Percentiles rank a stretch among this genome's conserved stretches.
Evolutionary conservation across 1,140 invertebrate genomes (phyloP).

Genomic region (Zaprionus africanus): DNA sequence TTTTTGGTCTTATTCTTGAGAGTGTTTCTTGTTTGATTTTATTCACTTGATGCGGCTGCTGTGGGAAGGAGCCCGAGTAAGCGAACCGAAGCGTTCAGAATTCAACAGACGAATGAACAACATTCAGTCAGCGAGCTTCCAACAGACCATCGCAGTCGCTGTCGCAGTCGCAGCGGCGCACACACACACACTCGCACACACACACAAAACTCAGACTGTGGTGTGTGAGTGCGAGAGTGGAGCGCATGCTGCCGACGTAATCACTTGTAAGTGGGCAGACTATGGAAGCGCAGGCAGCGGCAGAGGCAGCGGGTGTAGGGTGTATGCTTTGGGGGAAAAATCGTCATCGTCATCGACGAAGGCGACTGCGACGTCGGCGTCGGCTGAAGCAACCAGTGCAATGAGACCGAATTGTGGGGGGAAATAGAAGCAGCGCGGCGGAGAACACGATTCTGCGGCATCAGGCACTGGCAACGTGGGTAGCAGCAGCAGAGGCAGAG

Average conservation of each 20-base stretch:
- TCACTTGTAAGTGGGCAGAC: slow-evolving; percentile 63
- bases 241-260: slow-evolving; percentile 67
- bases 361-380: background rate
- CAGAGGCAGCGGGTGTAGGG: slow-evolving; percentile 24
- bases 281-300: background rate
- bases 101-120: slow-evolving; percentile 84
- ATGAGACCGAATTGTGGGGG: slow-evolving; percentile 34
- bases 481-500: slow-evolving; percentile 21
- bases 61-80: slow-evolving; percentile 45
- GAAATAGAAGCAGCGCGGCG: slow-evolving; percentile 1
- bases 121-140: slow-evolving; percentile 59
- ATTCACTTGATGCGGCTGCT: slow-evolving; percentile 45
- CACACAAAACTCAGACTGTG: slow-evolving; percentile 9
- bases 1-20: slow-evolving; percentile 17
- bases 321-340: slow-evolving; percentile 27
- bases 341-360: slow-evolving; percentile 59
- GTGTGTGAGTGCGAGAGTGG: slow-evolving; percentile 40
- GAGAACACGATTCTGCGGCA: slow-evolving; percentile 38
- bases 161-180: slow-evolving; percentile 37
- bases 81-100: slow-evolving; percentile 81
- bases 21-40: slow-evolving; percentile 47
- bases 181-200: slow-evolving; percentile 11
- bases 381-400: slow-evolving; percentile 64
- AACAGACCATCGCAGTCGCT: slow-evolving; percentile 61
- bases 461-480: slow-evolving; percentile 65